Evolutionary conservation across 2,113 vertebrate genomes (phyloP).

Genomic region (Helogale parvula): DNA sequence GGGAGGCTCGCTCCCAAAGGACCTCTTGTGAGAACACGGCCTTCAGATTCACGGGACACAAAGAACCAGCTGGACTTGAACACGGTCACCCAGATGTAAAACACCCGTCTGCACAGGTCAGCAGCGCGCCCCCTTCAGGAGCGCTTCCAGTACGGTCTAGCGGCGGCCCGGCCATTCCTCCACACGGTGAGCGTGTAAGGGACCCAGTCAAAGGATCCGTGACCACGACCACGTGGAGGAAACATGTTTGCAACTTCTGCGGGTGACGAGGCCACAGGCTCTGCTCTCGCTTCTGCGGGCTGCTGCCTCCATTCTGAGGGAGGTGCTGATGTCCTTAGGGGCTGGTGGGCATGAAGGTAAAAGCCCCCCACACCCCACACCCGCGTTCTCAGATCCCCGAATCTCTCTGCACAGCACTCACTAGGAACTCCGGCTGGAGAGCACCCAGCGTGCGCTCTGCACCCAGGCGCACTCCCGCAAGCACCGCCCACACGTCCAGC

Average conservation of each 20-base stretch:
- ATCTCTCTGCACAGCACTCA: rapidly evolving
- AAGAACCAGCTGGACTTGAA: background rate
- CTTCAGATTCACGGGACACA: background rate
- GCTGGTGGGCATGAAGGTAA: background rate
- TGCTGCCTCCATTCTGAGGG: rapidly evolving
- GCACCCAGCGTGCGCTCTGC: background rate
- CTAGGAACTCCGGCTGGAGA: rapidly evolving
- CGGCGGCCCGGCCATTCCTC: rapidly evolving
- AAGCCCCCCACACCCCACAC: too few relatives aligned
- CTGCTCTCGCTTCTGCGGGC: too few relatives aligned
- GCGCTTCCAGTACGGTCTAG: too few relatives aligned
- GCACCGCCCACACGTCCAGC: too few relatives aligned
- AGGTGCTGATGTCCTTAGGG: background rate
- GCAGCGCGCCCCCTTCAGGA: background rate
- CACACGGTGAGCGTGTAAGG: too few relatives aligned
- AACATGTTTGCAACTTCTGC: rapidly evolving
- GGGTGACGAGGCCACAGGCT: background rate
- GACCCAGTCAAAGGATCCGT: rapidly evolving
- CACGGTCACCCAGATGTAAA: background rate
- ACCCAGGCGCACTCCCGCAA: rapidly evolving
- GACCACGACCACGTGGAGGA: background rate
- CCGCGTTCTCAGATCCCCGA: background rate
- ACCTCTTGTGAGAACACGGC: background rate
- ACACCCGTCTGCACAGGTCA: rapidly evolving
- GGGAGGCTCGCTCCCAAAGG: background rate